A percentile compares a stretch with the other conserved stretches of the same genome.
These are phyloP conservation scores for Diprion similis DNA, from an alignment of 1,140 invertebrate genomes.

Conservation along the genomic window DNA sequence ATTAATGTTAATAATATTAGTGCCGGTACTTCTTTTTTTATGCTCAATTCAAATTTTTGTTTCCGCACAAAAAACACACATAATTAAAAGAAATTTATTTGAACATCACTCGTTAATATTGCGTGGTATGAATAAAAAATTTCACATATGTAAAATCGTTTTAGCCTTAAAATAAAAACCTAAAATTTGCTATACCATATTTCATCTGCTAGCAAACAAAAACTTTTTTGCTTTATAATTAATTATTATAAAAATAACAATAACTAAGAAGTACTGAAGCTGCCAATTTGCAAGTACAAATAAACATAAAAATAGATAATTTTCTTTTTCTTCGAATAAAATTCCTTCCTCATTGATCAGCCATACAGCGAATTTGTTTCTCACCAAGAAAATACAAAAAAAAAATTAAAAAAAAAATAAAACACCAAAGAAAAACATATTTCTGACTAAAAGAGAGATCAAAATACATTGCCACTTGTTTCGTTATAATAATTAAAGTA, in stretches of 20 bases:
- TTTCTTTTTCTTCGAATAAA: conserved; percentile 2
- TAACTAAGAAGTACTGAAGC: conserved; percentile 57
- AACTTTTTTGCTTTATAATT: not conserved
- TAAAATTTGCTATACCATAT: not conserved
- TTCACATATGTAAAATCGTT: not conserved
- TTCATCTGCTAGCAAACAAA: not conserved
- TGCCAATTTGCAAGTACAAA: conserved; percentile 52
- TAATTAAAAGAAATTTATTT: conserved; percentile 30
- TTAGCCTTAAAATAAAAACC: not conserved
- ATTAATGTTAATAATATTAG: conserved; percentile 65
- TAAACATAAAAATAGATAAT: conserved; percentile 20
- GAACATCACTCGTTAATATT: conserved; percentile 36
- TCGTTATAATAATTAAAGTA: conserved; percentile 62
- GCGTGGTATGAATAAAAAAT: conserved; percentile 10
- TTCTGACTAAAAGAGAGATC: conserved; percentile 74
- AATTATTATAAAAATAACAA: conserved; percentile 28
- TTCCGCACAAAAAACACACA: conserved; percentile 29
- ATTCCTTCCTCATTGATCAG: conserved; percentile 36
- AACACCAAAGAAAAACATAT: conserved; percentile 52
- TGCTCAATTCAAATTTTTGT: conserved; percentile 34
- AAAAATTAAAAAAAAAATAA: conserved; percentile 29
- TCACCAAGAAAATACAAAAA: conserved; percentile 50
- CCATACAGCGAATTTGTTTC: conserved; percentile 50
- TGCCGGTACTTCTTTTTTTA: conserved; percentile 58
- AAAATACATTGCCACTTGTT: conserved; percentile 79